A percentile compares a stretch with the other conserved stretches of the same genome.
Evolutionary conservation across 2,797 vertebrate species (phyloP).

Genomic region (Spondyliosoma cantharus): DNA sequence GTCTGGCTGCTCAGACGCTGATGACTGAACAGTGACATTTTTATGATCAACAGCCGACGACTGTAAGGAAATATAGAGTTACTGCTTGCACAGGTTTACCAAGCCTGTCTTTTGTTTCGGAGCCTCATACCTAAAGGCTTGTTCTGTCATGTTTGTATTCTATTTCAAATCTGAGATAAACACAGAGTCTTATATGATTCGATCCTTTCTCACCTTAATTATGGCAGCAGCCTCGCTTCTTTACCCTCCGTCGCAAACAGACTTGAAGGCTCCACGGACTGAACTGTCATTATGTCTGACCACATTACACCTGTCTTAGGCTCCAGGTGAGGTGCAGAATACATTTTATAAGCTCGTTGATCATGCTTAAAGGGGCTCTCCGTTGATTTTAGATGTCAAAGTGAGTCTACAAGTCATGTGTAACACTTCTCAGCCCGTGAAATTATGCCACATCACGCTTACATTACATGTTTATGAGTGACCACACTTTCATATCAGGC

Average conservation of each 20-base stretch:
- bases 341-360: neutral
- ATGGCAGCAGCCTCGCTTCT: neutral
- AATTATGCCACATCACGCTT: neutral
- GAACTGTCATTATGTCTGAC: neutral
- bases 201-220: slow-evolving; percentile 1
- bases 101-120: slow-evolving; percentile 4
- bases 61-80: slow-evolving; percentile 11
- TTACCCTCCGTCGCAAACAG: neutral
- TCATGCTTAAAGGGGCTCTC: neutral
- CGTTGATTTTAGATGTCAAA: neutral
- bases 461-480: too few relatives aligned
- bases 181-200: neutral
- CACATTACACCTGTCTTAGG: neutral
- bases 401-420: neutral
- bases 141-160: neutral
- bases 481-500: too few relatives aligned
- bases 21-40: slow-evolving; percentile 39
- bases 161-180: neutral
- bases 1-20: slow-evolving; percentile 7
- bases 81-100: slow-evolving; percentile 13
- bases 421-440: neutral
- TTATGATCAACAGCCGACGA: slow-evolving; percentile 11
- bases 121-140: neutral
- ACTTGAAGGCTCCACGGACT: neutral
- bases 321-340: neutral